Evolutionary conservation across 2,888 invertebrate species (phyloP).

Genomic region (Oscheius sp.): DNA sequence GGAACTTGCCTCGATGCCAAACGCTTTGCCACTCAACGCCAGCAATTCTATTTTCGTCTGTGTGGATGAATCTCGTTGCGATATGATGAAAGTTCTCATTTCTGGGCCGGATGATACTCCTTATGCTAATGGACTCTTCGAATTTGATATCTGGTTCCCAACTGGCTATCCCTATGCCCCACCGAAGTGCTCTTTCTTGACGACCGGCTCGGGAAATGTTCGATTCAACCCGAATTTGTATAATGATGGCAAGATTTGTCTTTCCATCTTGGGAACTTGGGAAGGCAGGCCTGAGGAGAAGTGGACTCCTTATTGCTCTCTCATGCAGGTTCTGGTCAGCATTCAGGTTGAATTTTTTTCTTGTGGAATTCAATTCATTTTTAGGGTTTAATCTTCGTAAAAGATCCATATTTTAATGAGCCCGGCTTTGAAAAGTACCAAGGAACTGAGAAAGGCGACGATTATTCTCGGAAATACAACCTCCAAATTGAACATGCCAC

Average conservation of each 20-base stretch:
- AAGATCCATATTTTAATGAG: constrained; percentile 78
- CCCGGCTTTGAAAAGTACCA: constrained; percentile 75
- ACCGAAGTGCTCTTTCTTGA: constrained; percentile 76
- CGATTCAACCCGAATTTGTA: constrained; percentile 78
- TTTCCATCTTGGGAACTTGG: constrained; percentile 69
- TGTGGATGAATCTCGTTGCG: constrained; percentile 68
- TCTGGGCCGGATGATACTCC: constrained; percentile 75
- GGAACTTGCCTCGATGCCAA: constrained; percentile 69
- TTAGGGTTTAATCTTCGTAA: constrained; percentile 76
- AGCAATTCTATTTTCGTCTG: constrained; percentile 69
- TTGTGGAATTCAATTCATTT: constrained; percentile 55
- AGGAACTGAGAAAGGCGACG: constrained; percentile 65
- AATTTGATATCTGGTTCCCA: constrained; percentile 70
- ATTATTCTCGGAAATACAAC: constrained; percentile 67
- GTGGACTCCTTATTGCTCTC: constrained; percentile 69
- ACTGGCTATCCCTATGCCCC: constrained; percentile 76
- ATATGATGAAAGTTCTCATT: constrained; percentile 67
- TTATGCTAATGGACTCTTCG: constrained; percentile 75
- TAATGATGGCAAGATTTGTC: constrained; percentile 74
- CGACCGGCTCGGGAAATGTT: constrained; percentile 76
- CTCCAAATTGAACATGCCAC: constrained; percentile 69
- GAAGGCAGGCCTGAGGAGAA: constrained; percentile 70
- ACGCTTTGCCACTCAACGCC: constrained; percentile 61
- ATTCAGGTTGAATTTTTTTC: constrained; percentile 60
- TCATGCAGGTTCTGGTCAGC: constrained; percentile 69